Percentiles rank a stretch among this genome's conserved stretches.
phyloP scores from a whole-genome alignment of 1,140 invertebrate species.

The Amphibalanus amphitrite region DNA sequence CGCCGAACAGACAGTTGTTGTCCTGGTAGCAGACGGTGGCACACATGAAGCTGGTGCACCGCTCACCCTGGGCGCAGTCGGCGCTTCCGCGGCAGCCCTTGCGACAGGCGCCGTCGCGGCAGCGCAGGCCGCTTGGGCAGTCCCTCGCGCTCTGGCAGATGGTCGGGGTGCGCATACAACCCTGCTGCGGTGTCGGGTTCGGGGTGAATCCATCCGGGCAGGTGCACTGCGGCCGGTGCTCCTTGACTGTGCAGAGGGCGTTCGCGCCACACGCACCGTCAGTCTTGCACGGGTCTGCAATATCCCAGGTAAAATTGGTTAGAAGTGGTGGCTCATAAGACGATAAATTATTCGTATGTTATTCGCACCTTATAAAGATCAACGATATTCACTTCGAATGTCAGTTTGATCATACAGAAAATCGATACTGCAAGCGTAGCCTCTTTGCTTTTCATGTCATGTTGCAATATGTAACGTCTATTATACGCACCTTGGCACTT shows the following conservation, averaged over 20 bases:
- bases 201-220: slow-evolving; percentile 68
- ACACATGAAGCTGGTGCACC: slow-evolving; percentile 56
- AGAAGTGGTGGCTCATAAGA: too few relatives aligned
- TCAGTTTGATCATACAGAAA: too few relatives aligned
- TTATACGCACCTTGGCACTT: slow-evolving; percentile 68
- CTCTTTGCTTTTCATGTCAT: too few relatives aligned
- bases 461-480: too few relatives aligned
- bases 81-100: slow-evolving; percentile 48
- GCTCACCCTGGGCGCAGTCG: slow-evolving; percentile 60
- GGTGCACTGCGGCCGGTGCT: slow-evolving; percentile 40
- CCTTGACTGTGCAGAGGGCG: slow-evolving; percentile 50
- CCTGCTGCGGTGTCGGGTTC: slow-evolving; percentile 70
- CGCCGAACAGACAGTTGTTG: slow-evolving; percentile 69
- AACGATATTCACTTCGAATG: too few relatives aligned
- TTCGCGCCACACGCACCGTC: slow-evolving; percentile 55
- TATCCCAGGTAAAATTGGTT: slow-evolving; percentile 30
- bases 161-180: slow-evolving; percentile 55
- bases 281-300: background rate
- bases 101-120: slow-evolving; percentile 51
- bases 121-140: slow-evolving; percentile 26
- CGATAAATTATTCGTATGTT: too few relatives aligned
- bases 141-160: slow-evolving; percentile 38
- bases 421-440: too few relatives aligned
- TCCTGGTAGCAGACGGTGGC: slow-evolving; percentile 71
- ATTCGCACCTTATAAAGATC: too few relatives aligned